Conservation (phyloP, 2,797 vertebrate genomes). For the Amblyraja radiata region DNA sequence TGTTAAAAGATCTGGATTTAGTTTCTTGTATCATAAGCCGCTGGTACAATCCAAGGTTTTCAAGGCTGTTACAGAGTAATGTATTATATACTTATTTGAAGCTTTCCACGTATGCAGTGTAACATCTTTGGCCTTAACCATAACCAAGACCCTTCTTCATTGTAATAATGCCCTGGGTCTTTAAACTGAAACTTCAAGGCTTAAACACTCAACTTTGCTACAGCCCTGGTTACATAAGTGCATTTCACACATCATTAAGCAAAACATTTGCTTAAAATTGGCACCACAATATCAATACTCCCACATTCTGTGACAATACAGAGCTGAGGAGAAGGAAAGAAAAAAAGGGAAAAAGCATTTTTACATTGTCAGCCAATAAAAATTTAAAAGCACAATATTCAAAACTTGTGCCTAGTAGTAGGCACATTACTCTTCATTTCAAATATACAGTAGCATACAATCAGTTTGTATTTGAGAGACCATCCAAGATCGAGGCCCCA, state of each 20-base stretch:
- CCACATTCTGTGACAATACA: constrained; percentile 28
- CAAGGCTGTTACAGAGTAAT: not conserved
- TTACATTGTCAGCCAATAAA: constrained; percentile 34
- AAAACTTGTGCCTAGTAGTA: constrained; percentile 25
- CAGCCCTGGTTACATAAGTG: constrained; percentile 33
- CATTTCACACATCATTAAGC: constrained; percentile 22
- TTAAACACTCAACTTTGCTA: constrained; percentile 11
- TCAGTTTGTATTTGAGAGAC: constrained; percentile 20
- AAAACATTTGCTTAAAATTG: constrained; percentile 29
- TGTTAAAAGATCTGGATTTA: constrained; percentile 5
- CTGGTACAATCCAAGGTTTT: not conserved
- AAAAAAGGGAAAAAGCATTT: not conserved
- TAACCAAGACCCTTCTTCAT: not conserved
- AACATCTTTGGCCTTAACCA: not conserved
- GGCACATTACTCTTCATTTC: constrained; percentile 33
- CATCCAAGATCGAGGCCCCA: constrained; percentile 4
- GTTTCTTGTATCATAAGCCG: not conserved
- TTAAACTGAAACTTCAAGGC: constrained; percentile 34
- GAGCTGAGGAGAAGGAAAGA: not conserved
- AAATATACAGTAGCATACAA: constrained; percentile 37
- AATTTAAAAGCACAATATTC: constrained; percentile 37
- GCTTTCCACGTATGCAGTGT: not conserved
- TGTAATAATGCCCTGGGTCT: not conserved
- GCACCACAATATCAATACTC: constrained; percentile 38
- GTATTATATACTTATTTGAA: not conserved